phyloP scores from a whole-genome alignment of 2,888 invertebrate species.

The Diaphora mendica region DNA sequence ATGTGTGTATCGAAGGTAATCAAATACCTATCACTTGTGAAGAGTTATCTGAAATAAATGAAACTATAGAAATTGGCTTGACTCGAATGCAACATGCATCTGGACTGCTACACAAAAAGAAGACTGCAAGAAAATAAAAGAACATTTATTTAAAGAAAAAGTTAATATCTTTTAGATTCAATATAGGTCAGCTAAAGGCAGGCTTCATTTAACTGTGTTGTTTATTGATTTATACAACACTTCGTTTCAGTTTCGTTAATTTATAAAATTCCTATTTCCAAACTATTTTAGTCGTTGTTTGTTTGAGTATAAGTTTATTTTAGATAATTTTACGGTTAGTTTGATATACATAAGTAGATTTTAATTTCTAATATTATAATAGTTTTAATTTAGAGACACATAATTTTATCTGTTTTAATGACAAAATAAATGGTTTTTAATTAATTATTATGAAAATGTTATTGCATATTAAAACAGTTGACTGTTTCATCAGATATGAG shows the following conservation, averaged over 20 bases:
- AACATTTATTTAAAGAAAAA: neutral
- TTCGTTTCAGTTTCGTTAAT: neutral
- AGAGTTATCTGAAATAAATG: constrained; percentile 60
- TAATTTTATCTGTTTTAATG: neutral
- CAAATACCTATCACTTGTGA: constrained; percentile 58
- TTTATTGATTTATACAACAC: too few species aligned
- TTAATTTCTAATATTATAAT: constrained; percentile 23
- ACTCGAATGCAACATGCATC: neutral
- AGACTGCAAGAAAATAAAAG: neutral
- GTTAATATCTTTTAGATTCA: neutral
- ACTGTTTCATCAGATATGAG: too few species aligned
- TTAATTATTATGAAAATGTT: neutral
- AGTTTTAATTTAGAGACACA: constrained; percentile 6
- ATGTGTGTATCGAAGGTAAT: constrained; percentile 69
- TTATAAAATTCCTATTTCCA: neutral
- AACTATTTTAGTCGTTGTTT: neutral
- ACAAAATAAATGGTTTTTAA: neutral
- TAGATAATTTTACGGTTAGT: constrained; percentile 11
- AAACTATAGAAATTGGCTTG: constrained; percentile 36
- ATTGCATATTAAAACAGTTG: neutral
- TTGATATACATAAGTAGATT: constrained; percentile 9
- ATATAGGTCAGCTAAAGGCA: neutral
- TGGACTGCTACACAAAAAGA: neutral
- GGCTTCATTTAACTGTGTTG: too few species aligned
- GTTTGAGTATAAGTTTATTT: constrained; percentile 21